Base-by-base conservation (phyloP, 2,888 invertebrate genomes). In the Agonopterix subpropinquella region DNA sequence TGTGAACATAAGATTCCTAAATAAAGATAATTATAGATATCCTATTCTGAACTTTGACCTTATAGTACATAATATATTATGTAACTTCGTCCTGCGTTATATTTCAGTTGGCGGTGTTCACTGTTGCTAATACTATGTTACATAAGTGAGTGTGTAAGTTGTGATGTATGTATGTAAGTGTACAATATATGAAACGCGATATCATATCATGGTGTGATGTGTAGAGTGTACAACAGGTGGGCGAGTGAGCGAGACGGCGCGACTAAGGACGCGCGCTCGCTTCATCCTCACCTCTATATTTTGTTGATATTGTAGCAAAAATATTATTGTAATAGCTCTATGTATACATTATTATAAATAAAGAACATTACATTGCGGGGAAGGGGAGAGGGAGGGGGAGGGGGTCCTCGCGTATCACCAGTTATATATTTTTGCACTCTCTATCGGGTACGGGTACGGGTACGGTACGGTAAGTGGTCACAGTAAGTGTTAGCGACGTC, bases 181-280 rank as follows among this genome's bases (percentile, higher is more conserved):
- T 60, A 59, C 58, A 61, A 61, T 64, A 52, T 61, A 58, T 55
- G 55, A 58, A 67, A 66, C 65, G 76, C 77, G 70, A 68, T 74
- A 72, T 82, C 84, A 84, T 84, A 84, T 85, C 83, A 84, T 72
- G 71, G 73, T 80, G 84, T 82, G 80, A 80, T 76, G 70, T 64
- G 65, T 67, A 61, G 66, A 53, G 39, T 39, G n/a, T 39, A 39
- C 39, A n/a, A 39, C 28, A 9, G 39, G 10, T 39, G 48, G 52
- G 50, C 18, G 47, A 41, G 43, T 46, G 44, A 47, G 53, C 48
- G 47, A 49, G 51, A 51, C 49, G 55, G 49, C 37, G 41, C 39
- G 10, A 10, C 43, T 44, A 8, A 13, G n/a, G 44, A 42, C 42
- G n/a, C 42, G 11, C 42, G 13, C 11, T 36, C 42, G 41, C 36